Evolutionary conservation across 2,113 vertebrate species (phyloP).

Genomic region (Rhea americana): DNA sequence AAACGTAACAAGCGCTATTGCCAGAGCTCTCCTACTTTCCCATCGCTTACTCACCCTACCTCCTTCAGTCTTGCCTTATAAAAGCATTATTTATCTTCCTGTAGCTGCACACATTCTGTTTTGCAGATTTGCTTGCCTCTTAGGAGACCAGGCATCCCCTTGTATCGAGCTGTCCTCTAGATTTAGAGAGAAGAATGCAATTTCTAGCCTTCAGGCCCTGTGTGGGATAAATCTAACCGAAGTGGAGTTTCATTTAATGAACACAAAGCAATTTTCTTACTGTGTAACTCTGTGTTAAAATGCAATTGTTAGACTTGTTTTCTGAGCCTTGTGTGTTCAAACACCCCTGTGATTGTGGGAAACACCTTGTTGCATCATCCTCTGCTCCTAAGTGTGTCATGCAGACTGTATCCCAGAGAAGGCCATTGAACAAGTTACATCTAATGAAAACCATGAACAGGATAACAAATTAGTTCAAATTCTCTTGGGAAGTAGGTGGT

Average conservation of each 20-base stretch:
- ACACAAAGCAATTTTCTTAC: background rate
- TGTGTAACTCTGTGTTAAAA: background rate
- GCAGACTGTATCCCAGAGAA: too few species aligned
- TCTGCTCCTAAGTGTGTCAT: background rate
- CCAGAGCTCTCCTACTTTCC: background rate
- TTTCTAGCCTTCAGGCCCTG: background rate
- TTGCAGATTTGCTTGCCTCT: background rate
- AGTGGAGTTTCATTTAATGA: fast-evolving
- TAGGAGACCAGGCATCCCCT: background rate
- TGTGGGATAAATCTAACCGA: background rate
- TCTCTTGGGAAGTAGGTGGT: too few species aligned
- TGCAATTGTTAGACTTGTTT: background rate
- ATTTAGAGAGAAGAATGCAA: background rate
- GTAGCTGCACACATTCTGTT: background rate
- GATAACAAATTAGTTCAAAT: background rate
- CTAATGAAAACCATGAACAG: background rate
- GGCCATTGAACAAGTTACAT: too few species aligned
- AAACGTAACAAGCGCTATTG: background rate
- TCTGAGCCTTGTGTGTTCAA: background rate
- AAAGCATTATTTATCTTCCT: background rate
- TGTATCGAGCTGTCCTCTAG: background rate
- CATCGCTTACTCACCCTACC: background rate
- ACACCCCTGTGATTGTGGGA: background rate
- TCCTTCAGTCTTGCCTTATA: background rate
- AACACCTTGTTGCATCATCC: background rate